Conservation (phyloP, 2,797 vertebrate genomes). For the Hirundo rustica region DNA sequence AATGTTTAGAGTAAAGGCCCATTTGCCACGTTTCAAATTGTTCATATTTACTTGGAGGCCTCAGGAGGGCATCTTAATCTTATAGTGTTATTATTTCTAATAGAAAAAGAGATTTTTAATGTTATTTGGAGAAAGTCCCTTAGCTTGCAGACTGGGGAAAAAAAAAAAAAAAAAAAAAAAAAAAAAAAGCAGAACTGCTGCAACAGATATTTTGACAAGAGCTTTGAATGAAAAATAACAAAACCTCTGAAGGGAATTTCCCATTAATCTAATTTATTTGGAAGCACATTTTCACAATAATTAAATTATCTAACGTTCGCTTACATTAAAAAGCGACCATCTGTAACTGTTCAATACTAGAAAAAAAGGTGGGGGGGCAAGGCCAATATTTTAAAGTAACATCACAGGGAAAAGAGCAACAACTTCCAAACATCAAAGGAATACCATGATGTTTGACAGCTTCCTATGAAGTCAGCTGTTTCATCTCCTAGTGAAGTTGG, state of each 20-base stretch:
- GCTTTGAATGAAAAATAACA: constrained; percentile 68
- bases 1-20: constrained; percentile 11
- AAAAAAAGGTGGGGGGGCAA: background rate
- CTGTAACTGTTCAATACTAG: constrained; percentile 54
- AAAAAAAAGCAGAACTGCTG: background rate
- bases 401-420: constrained; percentile 2
- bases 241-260: constrained; percentile 69
- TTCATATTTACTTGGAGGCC: constrained; percentile 24
- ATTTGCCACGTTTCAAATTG: background rate
- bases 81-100: constrained; percentile 19
- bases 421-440: constrained; percentile 59
- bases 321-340: constrained; percentile 63
- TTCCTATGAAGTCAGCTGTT: constrained; percentile 42
- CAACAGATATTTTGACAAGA: constrained; percentile 54
- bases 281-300: constrained; percentile 66
- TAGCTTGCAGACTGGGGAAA: constrained; percentile 21
- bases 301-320: constrained; percentile 67
- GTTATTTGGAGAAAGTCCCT: constrained; percentile 25
- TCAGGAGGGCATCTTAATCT: constrained; percentile 22
- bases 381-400: constrained; percentile 53
- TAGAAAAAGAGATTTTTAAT: constrained; percentile 42
- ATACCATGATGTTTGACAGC: constrained; percentile 30
- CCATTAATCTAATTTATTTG: constrained; percentile 75
- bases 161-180: background rate
- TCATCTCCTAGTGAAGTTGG: constrained; percentile 35